These are phyloP conservation scores for Erethizon dorsatum DNA, from an alignment of 2,797 vertebrate species.

Conservation along the genomic window DNA sequence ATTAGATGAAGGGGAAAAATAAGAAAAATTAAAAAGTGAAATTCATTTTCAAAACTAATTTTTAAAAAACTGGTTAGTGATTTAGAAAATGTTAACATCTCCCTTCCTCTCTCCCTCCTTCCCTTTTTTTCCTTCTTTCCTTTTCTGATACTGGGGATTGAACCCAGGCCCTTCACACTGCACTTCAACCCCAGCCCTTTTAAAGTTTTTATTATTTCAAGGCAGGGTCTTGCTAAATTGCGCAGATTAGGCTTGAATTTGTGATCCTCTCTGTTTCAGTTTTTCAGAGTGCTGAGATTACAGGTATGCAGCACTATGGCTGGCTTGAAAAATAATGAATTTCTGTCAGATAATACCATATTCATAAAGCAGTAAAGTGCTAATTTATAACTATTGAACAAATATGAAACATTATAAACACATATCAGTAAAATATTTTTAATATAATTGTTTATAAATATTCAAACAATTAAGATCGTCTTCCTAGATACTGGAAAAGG, in stretches of 20 bases:
- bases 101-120: neutral
- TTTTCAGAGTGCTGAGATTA: neutral
- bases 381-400: conserved; percentile 46
- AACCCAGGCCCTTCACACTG: neutral
- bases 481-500: conserved; percentile 2
- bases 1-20: conserved; percentile 1
- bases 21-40: neutral
- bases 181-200: neutral
- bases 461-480: conserved; percentile 2
- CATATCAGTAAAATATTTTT: conserved; percentile 32
- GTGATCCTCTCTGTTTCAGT: neutral
- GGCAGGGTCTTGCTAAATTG: neutral
- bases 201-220: neutral
- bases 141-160: neutral
- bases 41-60: conserved; percentile 51
- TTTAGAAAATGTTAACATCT: conserved; percentile 26
- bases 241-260: neutral
- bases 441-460: conserved; percentile 41
- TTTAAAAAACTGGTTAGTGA: conserved; percentile 7
- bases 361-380: neutral
- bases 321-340: neutral
- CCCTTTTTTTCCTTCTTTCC: neutral
- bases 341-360: conserved; percentile 8
- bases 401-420: conserved; percentile 28
- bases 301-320: neutral